Base-by-base conservation (phyloP, 2,113 vertebrate genomes). In the Numenius arquata region DNA sequence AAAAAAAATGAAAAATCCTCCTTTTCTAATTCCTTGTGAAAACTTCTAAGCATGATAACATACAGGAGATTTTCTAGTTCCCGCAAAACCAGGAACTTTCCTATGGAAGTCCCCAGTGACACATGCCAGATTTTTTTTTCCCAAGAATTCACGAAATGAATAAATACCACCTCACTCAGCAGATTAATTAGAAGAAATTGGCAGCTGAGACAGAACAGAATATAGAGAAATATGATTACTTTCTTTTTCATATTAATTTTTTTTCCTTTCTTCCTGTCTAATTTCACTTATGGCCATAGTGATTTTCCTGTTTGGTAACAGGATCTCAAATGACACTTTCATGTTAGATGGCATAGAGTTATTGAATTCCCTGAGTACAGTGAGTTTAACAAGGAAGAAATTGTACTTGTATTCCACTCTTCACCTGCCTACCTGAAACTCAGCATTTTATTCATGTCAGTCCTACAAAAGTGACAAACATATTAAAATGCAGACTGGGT, bases 181-280 rank as follows among this genome's bases (percentile, higher is more conserved):
- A 83, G 43, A 59, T 85, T 94, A 93, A 89, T 96, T 82, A 76
- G 81, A 91, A 94, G 30, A 89, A 85, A 91, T 85, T 88, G 62
- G 36, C 2, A 1, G 13, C 19, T 73, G 87, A 95, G 58, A 76
- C 52, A 73, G 62, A 94, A 74, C 62, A 85, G 71, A 79, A 82
- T 79, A 53, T 38, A 75, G 11, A 87, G 62, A 91, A 95, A 89
- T 72, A 12, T 66, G 48, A 89, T 95, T 94, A 91, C 20, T 82
- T 92, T 76, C 40, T 76, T 38, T 74, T 90, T 73, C 6, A 36
- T 53, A 4, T 27, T 88, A 67, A 5, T 34, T 32, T 74, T 73
- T 77, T 52, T 45, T 40, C 12, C 30, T 79, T 92, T 88, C 63
- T 96, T 96, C 72, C 82, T 71, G 63, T 71, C 50, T 84, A 84